Evolutionary conservation across 2,888 invertebrate genomes (phyloP).

Genomic region (Drosophila austrosaltans): DNA sequence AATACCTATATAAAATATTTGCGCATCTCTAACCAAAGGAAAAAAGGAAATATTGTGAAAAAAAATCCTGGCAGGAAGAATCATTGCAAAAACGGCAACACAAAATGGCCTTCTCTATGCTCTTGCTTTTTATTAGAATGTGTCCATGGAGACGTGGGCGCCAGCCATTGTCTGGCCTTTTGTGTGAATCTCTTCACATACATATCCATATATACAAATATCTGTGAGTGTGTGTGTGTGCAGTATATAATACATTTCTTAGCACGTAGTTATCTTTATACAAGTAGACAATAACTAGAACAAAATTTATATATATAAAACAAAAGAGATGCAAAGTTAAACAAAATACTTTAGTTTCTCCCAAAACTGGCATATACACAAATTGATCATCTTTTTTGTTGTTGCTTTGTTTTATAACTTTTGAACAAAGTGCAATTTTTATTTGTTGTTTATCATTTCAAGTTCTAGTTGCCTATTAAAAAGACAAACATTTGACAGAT

Average conservation of each 20-base stretch:
- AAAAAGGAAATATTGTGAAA: conserved; percentile 8
- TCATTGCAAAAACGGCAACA: conserved; percentile 59
- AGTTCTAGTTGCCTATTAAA: no score
- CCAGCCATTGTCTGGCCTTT: conserved; percentile 69
- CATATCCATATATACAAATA: neutral
- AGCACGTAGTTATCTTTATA: conserved; percentile 76
- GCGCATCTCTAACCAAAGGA: conserved; percentile 55
- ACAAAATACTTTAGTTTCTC: conserved; percentile 34
- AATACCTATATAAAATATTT: conserved; percentile 7
- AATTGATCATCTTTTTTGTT: no score
- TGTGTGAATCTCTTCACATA: conserved; percentile 38
- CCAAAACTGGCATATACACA: conserved; percentile 40
- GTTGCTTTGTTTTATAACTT: no score
- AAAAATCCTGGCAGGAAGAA: conserved; percentile 25
- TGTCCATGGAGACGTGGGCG: conserved; percentile 72
- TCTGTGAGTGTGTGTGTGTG: conserved; percentile 47
- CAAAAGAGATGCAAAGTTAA: conserved; percentile 34
- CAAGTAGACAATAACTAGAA: conserved; percentile 30
- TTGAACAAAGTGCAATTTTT: no score
- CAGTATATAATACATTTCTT: conserved; percentile 75
- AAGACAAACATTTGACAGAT: no score
- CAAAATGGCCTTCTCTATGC: conserved; percentile 69
- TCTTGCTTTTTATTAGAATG: conserved; percentile 77
- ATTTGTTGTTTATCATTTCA: no score
- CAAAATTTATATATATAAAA: conserved; percentile 61